Evolutionary conservation across 2,113 vertebrate species (phyloP).

Genomic region (Pelmatolapia mariae): DNA sequence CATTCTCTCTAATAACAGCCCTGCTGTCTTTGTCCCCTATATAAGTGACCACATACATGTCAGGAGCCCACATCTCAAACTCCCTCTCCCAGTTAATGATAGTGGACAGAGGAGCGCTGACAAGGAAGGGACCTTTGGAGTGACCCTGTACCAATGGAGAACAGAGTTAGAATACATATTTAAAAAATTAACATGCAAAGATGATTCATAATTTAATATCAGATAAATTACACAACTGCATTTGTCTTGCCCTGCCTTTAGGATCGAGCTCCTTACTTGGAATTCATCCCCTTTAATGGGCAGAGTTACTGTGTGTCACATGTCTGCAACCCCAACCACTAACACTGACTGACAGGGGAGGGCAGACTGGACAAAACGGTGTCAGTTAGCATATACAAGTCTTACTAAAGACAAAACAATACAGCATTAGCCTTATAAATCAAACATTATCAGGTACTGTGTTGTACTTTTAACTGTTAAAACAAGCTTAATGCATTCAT

Average conservation of each 20-base stretch:
- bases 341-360: conserved; percentile 12
- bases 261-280: conserved; percentile 39
- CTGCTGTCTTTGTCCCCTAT: conserved; percentile 96
- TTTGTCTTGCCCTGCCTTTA: conserved; percentile 48
- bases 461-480: not conserved
- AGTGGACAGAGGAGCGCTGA: conserved; percentile 94
- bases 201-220: not conserved
- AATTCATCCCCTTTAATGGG: conserved; percentile 47
- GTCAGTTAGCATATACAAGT: not conserved
- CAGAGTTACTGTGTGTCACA: conserved; percentile 44
- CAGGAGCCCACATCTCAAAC: conserved; percentile 98
- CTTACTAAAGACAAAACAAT: not conserved
- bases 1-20: conserved; percentile 94
- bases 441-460: not conserved
- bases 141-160: conserved; percentile 77
- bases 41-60: conserved; percentile 97
- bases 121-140: conserved; percentile 96
- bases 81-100: conserved; percentile 99
- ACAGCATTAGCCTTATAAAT: not conserved
- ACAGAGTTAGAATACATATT: not conserved
- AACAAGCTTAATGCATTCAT: not conserved
- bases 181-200: not conserved
- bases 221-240: not conserved
- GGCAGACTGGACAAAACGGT: conserved; percentile 24
- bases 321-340: conserved; percentile 24